Evolutionary conservation across 2,797 vertebrate species (phyloP), one percentile per base, ranked within the genome.

Genomic region (Chaenodraco wilsoni): DNA sequence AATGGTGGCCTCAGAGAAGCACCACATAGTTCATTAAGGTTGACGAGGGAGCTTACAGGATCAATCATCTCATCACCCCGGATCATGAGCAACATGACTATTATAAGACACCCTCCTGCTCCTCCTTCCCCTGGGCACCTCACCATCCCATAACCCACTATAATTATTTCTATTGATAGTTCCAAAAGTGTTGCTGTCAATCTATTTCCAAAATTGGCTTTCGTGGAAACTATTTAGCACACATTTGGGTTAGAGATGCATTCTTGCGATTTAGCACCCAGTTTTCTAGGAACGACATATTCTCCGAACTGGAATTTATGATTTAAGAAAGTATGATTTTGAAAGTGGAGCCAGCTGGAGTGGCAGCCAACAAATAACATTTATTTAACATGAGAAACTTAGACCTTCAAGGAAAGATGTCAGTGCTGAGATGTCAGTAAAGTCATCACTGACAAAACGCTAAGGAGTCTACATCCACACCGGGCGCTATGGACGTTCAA

Each of bases 271-370:
- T 89, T 86, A 85, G 73, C 87, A 83, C 76, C 74, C 54, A 51
- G 83, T 86, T 92, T 94, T 91, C 87, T 82, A 91, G 84, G 87
- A 91, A 91, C 67, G 72, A 43, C 37, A 52, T 76, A 66, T 92
- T 91, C 88, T 87, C 71, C 73, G 84, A 92, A 92, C 10, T 60
- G 62, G 64, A 82, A 72, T 74, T 75, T 81, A 75, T 86, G 67
- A 91, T 86, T 89, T 80, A 83, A 56, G 72, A 84, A 89, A 86
- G 82, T 88, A 83, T 86, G 75, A 89, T 85, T 82, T 82, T 79
- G 56, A 81, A 68, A 82, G 73, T 77, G 17, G 64, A 70, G 83
- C 76, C 74, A 87, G 72, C 44, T 49, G 62, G 44, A 64, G 50
- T 66, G 43, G 16, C 33, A 43, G 90, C 87, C 84, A 88, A 75